These are phyloP conservation scores for Isaurus tuberculatus DNA, from an alignment of 92 coral and sea anemone species.

Conservation along the genomic window DNA sequence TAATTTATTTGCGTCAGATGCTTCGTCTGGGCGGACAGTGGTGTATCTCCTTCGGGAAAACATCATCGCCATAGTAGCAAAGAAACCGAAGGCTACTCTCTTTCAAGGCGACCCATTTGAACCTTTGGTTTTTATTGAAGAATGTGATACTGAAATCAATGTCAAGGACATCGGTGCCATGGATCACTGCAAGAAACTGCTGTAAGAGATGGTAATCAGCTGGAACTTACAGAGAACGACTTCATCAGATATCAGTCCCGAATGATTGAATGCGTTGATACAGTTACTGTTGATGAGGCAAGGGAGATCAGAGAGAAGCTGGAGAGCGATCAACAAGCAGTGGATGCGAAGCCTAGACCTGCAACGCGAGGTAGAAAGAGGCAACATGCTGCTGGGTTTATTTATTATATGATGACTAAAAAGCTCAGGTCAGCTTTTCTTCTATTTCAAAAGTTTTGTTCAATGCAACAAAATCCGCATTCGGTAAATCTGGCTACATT, in stretches of 20 bases:
- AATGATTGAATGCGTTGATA: conserved; percentile 45
- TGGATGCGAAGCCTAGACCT: neutral
- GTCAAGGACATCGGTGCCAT: no score
- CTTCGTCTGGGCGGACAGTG: conserved; percentile 3
- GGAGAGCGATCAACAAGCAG: neutral
- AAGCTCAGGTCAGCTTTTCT: no score
- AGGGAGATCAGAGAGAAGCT: neutral
- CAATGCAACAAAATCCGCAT: no score
- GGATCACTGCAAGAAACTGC: no score
- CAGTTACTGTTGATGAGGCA: conserved; percentile 30
- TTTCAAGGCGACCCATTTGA: conserved; percentile 6
- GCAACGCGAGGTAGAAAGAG: no score
- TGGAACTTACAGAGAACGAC: conserved; percentile 16
- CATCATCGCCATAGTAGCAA: neutral
- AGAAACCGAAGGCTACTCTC: neutral
- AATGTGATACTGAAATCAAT: conserved; percentile 3
- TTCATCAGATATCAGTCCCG: conserved; percentile 2
- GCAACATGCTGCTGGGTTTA: no score
- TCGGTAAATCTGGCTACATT: no score
- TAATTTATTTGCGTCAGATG: neutral
- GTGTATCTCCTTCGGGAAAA: conserved; percentile 6
- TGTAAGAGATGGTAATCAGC: conserved; percentile 15
- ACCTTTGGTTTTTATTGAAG: neutral
- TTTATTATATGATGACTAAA: no score
- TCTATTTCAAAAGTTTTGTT: no score